Evolutionary conservation across 2,888 invertebrate species (phyloP).

Genomic region (Folsomia manolachei): DNA sequence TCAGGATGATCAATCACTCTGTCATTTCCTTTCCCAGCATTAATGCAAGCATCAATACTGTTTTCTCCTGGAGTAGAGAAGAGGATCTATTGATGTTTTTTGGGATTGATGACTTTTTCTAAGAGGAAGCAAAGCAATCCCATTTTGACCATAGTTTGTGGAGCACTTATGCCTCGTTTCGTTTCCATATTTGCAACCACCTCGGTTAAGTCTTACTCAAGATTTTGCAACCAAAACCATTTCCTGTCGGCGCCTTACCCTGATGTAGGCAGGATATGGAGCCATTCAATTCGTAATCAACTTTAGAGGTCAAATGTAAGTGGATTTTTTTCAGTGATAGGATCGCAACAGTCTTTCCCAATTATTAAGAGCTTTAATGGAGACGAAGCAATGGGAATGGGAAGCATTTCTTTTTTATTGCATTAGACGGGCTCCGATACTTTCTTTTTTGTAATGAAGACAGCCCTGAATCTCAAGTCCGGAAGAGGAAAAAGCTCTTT

Average conservation of each 20-base stretch:
- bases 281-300: neutral
- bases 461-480: too few species aligned
- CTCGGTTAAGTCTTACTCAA: too few species aligned
- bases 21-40: constrained; percentile 11
- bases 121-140: neutral
- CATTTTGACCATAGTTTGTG: neutral
- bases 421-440: neutral
- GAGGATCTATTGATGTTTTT: constrained; percentile 1
- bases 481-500: neutral
- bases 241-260: neutral
- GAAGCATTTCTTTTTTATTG: neutral
- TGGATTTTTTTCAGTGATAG: neutral
- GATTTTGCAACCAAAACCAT: neutral
- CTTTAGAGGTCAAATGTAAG: neutral
- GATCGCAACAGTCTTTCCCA: neutral
- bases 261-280: neutral
- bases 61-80: neutral
- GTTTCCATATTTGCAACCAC: too few species aligned
- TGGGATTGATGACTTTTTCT: neutral
- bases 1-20: constrained; percentile 16
- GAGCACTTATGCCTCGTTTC: neutral
- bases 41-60: constrained; percentile 21
- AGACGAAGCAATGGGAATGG: too few species aligned
- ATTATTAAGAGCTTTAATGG: neutral
- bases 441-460: neutral